Conservation (phyloP, 1,140 invertebrate genomes). For the Calosoma granatense region DNA sequence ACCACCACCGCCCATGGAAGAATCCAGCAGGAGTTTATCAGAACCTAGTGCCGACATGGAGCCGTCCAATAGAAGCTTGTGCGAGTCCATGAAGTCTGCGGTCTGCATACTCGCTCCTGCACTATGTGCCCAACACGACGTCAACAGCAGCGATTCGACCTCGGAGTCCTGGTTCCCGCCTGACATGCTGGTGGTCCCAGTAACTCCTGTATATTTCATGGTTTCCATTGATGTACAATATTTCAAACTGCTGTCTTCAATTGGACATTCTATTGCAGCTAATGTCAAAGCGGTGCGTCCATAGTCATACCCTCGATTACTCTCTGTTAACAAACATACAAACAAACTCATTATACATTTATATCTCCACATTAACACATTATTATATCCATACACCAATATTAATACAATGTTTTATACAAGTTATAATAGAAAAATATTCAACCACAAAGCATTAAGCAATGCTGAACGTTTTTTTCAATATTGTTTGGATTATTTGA, state of each 20-base stretch:
- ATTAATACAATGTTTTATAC: too few species aligned
- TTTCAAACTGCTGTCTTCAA: neutral
- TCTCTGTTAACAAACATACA: neutral
- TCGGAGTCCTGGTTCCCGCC: constrained; percentile 31
- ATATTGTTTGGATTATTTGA: too few species aligned
- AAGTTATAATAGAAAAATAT: neutral
- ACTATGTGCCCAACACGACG: constrained; percentile 30
- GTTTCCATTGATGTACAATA: constrained; percentile 25
- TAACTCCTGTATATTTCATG: constrained; percentile 36
- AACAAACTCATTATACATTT: too few species aligned
- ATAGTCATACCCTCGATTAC: neutral
- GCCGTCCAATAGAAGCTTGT: constrained; percentile 28
- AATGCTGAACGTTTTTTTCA: too few species aligned
- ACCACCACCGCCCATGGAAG: constrained; percentile 31
- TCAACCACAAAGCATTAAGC: neutral
- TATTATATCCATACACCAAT: too few species aligned
- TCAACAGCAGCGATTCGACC: constrained; percentile 31
- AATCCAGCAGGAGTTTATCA: constrained; percentile 38
- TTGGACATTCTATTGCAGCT: neutral
- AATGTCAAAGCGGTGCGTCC: neutral
- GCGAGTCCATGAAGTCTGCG: constrained; percentile 28
- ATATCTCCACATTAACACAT: too few species aligned
- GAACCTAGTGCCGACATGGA: constrained; percentile 30
- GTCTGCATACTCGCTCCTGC: constrained; percentile 22
- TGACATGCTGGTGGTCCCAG: constrained; percentile 29